Evolutionary conservation across 2,888 invertebrate species (phyloP).

Genomic region (Galerucella nymphaeae): DNA sequence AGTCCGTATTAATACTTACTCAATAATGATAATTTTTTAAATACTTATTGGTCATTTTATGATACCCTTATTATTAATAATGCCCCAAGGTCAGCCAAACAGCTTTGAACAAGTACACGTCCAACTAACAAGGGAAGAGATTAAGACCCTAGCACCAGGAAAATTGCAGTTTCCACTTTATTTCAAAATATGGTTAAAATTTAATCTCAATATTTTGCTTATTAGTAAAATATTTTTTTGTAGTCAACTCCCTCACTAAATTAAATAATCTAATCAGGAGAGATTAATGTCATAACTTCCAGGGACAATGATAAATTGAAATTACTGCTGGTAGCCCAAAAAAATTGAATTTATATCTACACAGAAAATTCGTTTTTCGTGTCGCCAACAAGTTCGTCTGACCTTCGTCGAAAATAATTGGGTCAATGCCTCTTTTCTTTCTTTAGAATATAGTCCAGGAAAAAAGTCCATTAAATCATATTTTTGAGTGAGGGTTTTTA

Average conservation of each 20-base stretch:
- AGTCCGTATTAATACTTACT: no score
- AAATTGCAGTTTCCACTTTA: no score
- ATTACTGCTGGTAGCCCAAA: not conserved
- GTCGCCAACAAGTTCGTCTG: conserved; percentile 15
- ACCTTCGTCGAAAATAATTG: not conserved
- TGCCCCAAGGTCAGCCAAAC: not conserved
- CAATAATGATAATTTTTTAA: not conserved
- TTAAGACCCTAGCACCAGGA: no score
- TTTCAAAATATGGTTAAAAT: no score
- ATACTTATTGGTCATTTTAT: not conserved
- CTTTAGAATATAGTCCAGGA: not conserved
- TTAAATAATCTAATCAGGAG: not conserved
- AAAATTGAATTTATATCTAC: conserved; percentile 9
- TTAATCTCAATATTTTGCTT: not conserved
- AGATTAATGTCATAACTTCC: not conserved
- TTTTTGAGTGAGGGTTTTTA: no score
- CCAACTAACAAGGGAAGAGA: no score
- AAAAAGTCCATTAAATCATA: no score
- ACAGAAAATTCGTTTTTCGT: not conserved
- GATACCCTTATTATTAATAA: not conserved
- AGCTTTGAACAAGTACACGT: not conserved
- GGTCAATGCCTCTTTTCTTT: conserved; percentile 3
- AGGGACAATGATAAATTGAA: conserved; percentile 2
- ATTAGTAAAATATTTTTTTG: not conserved
- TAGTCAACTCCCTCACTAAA: not conserved